Percentiles rank a stretch among this genome's conserved stretches.
These are phyloP conservation scores for Psittacula cyanocephala DNA, from an alignment of 2,113 vertebrate species.

Conservation along the genomic window DNA sequence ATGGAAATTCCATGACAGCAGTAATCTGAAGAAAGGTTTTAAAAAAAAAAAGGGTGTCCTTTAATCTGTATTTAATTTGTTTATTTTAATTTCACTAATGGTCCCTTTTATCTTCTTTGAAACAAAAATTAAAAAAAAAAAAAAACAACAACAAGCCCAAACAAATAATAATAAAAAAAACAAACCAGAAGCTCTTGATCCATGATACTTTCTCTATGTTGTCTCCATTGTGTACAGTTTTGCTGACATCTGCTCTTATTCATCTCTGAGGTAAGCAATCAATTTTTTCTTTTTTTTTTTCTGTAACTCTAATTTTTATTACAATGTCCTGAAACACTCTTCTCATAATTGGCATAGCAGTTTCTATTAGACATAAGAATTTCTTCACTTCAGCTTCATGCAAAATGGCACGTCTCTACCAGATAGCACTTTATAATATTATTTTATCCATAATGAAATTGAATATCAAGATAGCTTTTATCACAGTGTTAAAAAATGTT, in stretches of 20 bases:
- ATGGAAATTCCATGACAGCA: not conserved
- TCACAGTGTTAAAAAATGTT: not conserved
- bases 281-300: not conserved
- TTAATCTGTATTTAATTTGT: not conserved
- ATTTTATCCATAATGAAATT: not conserved
- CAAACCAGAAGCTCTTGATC: not conserved
- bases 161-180: not conserved
- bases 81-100: not conserved
- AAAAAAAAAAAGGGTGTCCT: no score
- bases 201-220: not conserved
- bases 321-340: not conserved
- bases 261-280: not conserved
- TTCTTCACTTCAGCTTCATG: not conserved
- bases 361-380: not conserved
- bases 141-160: not conserved
- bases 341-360: not conserved
- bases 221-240: not conserved
- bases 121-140: no score
- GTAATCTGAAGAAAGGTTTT: not conserved
- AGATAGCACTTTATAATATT: not conserved
- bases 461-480: not conserved
- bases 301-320: not conserved
- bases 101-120: not conserved
- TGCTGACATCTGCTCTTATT: not conserved
- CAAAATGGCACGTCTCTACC: not conserved